Conservation (phyloP, 2,888 invertebrate species). For the Agonum fuliginosum region DNA sequence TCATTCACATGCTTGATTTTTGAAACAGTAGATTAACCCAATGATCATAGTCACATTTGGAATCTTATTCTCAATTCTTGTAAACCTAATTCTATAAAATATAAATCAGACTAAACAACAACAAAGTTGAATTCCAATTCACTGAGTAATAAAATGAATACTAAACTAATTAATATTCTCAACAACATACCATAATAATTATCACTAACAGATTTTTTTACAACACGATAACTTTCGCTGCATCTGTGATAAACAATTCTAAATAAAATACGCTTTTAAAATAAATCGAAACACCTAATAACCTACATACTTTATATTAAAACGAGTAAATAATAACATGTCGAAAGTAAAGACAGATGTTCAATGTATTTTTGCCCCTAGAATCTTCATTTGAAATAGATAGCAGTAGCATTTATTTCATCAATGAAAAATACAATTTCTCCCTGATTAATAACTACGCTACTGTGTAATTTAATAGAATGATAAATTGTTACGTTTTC, state of each 20-base stretch:
- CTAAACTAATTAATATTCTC: no score
- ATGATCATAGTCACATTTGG: no score
- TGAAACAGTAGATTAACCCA: no score
- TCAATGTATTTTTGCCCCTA: slow-evolving; percentile 26
- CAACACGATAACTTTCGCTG: not conserved
- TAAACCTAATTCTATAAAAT: no score
- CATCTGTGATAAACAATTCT: not conserved
- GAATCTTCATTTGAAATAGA: not conserved
- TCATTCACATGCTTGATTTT: no score
- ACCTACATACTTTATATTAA: slow-evolving; percentile 16
- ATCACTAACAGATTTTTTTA: no score
- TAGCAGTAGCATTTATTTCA: not conserved
- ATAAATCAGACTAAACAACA: no score
- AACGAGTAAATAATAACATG: slow-evolving; percentile 4
- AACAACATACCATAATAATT: no score
- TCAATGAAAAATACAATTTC: not conserved
- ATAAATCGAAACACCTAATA: slow-evolving; percentile 18
- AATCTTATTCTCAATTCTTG: no score
- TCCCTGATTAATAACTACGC: slow-evolving; percentile 1
- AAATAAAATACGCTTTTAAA: no score
- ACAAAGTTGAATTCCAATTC: no score
- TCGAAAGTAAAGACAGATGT: slow-evolving; percentile 31
- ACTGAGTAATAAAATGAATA: no score
- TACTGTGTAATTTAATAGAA: not conserved
- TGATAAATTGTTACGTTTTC: not conserved